Base-by-base conservation (phyloP, 1,140 invertebrate species). In the Drosophila burlai region DNA sequence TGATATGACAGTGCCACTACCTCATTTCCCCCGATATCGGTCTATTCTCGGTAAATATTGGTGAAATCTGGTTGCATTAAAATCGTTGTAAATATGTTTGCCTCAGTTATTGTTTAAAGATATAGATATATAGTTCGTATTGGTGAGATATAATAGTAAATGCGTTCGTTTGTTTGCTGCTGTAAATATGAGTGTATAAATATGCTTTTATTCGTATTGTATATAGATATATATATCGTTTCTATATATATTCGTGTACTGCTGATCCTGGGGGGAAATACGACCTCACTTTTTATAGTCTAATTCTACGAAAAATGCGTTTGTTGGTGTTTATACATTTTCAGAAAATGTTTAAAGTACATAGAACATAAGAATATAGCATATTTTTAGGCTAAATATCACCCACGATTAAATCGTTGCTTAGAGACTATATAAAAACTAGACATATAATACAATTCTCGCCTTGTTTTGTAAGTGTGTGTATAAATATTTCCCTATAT, bases 301-400 rank as follows among this genome's bases (percentile, higher is more conserved):
- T 50, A 43, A 43, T 62, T 8, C 42, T 80, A 60, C 46, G 67
- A 73, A 73, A 73, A 73, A 73, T 76, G 69, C 75, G 54, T 36
- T 50, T 79, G 60, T 71, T 80, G 54, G 61, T 71, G 59, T 38
- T 68, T 89, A 79, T 76, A 85, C 85, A 90, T 90, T 90, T 90
- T 90, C 89, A 72, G 79, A 90, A 90, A 90, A 90, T 90, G 85
- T 74, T 81, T 85, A 90, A 90, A 90, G 85, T 89, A 89, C 81
- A 69, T 72, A 90, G 85, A 90, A 90, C 85, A 89, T 90, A 90
- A 90, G 86, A 90, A 90, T 90, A 90, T 89, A 90, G 85, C 81
- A 91, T 84, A 91, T 91, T 84, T 76, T 85, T 92, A 92, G 86
- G 86, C 91, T 92, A 92, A 92, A 92, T 92, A 92, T 92, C 91